Evolutionary conservation across 92 coral and sea anemone genomes (phyloP), one percentile per base, ranked within the genome.

Genomic region (Parazoanthus swiftii): DNA sequence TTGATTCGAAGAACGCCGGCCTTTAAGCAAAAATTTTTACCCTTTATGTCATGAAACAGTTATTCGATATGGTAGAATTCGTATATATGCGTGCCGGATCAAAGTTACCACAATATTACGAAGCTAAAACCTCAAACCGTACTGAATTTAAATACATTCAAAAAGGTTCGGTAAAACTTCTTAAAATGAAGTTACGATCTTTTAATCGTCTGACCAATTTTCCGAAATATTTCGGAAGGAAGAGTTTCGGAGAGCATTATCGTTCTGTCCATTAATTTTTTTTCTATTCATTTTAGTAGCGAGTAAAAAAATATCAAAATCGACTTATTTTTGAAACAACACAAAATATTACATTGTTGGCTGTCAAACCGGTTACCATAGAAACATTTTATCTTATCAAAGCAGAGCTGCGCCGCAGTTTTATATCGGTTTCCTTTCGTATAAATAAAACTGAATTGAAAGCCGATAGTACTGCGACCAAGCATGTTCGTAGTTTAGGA

Each of bases 251-350:
- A 36, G 18, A 7, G 3, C 13, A 46, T 48, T 23, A 71, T 26
- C 48, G 37, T 10, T 43, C 26, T 13, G 37, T 25, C 46, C 16
- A 38, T 80, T 51, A 13, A 26, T 16, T 3, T 21, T 56, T 58
- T 1, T 11, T 2, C 15, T 35, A 80, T 48, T 42, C 36, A 14
- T 56, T 26, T 54, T 63, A 0, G 68, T 63, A 18, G 68, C 68
- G 20, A 20, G 68, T 0, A 51, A 51, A 54, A 29, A 58, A 54
- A 80, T 2, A 80, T 15, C 26, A 43, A 20, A 44, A 54, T 23
- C 68, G 43, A 80, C 51, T 70, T 70, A 25, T 63, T 82, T 43
- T 82, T 20, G 78, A 15, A 83, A 67, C 77, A 83, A 70, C 35
- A n/a, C 23, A 46, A 25, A 9, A 84, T 1, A 26, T 18, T 25